phyloP scores from a whole-genome alignment of 2,113 vertebrate genomes.

The Rhinopomastus cyanomelas region DNA sequence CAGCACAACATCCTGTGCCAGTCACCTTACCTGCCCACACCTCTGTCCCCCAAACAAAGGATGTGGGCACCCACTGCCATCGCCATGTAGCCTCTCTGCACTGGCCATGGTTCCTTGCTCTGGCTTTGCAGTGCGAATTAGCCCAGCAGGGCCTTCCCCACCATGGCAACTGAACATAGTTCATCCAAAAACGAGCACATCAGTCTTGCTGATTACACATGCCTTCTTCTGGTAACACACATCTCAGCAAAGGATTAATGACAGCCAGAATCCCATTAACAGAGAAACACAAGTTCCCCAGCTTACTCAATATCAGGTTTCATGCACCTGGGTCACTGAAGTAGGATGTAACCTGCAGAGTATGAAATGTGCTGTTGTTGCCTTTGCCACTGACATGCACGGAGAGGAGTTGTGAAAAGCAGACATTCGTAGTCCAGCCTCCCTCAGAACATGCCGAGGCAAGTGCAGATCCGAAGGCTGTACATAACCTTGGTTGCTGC shows the following conservation, averaged over 20 bases:
- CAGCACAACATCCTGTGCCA: neutral
- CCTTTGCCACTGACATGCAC: neutral
- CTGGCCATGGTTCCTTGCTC: neutral
- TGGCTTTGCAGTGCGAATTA: neutral
- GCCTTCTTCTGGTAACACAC: conserved; percentile 32
- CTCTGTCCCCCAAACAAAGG: neutral
- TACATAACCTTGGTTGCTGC: neutral
- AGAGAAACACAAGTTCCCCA: conserved; percentile 33
- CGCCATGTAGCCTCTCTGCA: rapidly evolving
- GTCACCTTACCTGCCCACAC: neutral
- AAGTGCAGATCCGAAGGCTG: neutral
- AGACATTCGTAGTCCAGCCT: neutral
- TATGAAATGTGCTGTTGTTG: neutral
- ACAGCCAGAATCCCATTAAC: conserved; percentile 35
- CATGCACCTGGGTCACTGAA: conserved; percentile 5
- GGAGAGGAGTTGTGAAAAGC: neutral
- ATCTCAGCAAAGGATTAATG: conserved; percentile 9
- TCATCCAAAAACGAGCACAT: conserved; percentile 21
- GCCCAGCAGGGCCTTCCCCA: neutral
- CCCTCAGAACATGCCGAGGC: neutral
- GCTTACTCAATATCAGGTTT: conserved; percentile 50
- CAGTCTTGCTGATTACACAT: conserved; percentile 25
- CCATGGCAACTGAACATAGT: neutral
- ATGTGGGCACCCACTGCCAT: rapidly evolving
- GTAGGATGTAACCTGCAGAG: conserved; percentile 9